phyloP scores from a whole-genome alignment of 2,888 invertebrate genomes.

The Drosophila infuscata region DNA sequence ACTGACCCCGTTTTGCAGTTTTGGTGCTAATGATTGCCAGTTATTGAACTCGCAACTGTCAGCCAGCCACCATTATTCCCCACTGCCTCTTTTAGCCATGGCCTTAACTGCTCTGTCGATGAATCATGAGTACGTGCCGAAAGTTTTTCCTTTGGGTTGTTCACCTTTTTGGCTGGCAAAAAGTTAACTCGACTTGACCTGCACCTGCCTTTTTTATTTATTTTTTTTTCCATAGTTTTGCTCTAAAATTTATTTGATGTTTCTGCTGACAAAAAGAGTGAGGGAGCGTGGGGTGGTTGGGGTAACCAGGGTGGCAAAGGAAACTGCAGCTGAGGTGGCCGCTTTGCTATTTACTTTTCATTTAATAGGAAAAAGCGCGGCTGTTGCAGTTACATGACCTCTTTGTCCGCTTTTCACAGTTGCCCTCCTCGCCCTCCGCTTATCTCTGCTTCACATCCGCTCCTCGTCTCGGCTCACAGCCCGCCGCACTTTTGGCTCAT shows the following conservation, averaged over 20 bases:
- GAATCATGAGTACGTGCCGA: slow-evolving; percentile 64
- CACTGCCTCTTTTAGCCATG: slow-evolving; percentile 4
- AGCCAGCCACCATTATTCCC: background rate
- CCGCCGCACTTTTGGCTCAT: slow-evolving; percentile 50
- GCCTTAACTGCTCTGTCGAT: slow-evolving; percentile 49
- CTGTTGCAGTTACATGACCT: slow-evolving; percentile 41
- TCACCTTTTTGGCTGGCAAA: slow-evolving; percentile 27
- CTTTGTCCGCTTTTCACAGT: background rate
- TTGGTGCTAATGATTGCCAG: slow-evolving; percentile 55
- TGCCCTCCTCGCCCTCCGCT: background rate
- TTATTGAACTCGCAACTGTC: slow-evolving; percentile 48
- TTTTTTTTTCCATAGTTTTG: slow-evolving; percentile 19
- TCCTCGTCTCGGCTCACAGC: background rate
- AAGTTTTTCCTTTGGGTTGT: slow-evolving; percentile 53
- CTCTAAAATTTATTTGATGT: slow-evolving; percentile 65
- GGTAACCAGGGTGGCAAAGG: background rate
- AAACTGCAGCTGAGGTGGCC: slow-evolving; percentile 33
- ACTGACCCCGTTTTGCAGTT: slow-evolving; percentile 2
- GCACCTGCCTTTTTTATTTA: slow-evolving; percentile 24
- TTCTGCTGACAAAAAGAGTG: slow-evolving; percentile 55
- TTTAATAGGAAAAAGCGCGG: slow-evolving; percentile 66
- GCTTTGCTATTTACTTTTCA: slow-evolving; percentile 73
- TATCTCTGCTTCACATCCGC: background rate
- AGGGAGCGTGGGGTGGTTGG: too few species aligned
- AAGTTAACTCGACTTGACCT: slow-evolving; percentile 59